A percentile compares a stretch with the other conserved stretches of the same genome.
phyloP scores from a whole-genome alignment of 1,140 invertebrate species.

The Carcinoscorpius rotundicauda region DNA sequence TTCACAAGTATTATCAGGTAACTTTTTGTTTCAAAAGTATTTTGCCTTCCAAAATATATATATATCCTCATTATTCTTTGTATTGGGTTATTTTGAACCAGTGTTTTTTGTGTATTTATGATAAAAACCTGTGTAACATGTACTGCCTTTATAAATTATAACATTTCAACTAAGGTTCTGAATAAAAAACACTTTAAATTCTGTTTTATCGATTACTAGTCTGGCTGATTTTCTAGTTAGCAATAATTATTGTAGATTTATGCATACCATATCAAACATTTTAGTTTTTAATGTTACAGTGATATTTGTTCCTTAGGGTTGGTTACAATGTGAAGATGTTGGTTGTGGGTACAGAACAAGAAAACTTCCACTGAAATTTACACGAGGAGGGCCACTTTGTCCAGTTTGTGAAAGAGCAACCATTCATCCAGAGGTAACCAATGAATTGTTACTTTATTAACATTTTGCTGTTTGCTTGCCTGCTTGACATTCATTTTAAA shows the following conservation, averaged over 20 bases:
- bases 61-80: too few relatives aligned
- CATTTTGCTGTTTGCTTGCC: too few relatives aligned
- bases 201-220: slow-evolving; percentile 8
- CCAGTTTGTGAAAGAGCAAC: slow-evolving; percentile 54
- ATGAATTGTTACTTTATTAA: too few relatives aligned
- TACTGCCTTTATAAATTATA: not conserved
- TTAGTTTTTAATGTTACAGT: slow-evolving; percentile 11
- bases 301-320: slow-evolving; percentile 38
- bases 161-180: slow-evolving; percentile 3
- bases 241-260: slow-evolving; percentile 1
- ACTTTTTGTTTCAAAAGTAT: slow-evolving; percentile 1
- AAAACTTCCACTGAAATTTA: slow-evolving; percentile 46
- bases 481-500: too few relatives aligned
- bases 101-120: slow-evolving; percentile 9
- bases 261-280: not conserved
- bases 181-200: slow-evolving; percentile 4
- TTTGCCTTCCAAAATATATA: too few relatives aligned
- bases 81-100: not conserved
- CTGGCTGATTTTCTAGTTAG: slow-evolving; percentile 11
- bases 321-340: slow-evolving; percentile 78
- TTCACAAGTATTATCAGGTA: slow-evolving; percentile 59
- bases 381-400: slow-evolving; percentile 57
- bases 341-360: slow-evolving; percentile 56
- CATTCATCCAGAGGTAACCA: slow-evolving; percentile 43
- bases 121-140: slow-evolving; percentile 2